Evolutionary conservation across 2,888 invertebrate genomes (phyloP), one percentile per base, ranked within the genome.

Genomic region (Horisme vitalbata): DNA sequence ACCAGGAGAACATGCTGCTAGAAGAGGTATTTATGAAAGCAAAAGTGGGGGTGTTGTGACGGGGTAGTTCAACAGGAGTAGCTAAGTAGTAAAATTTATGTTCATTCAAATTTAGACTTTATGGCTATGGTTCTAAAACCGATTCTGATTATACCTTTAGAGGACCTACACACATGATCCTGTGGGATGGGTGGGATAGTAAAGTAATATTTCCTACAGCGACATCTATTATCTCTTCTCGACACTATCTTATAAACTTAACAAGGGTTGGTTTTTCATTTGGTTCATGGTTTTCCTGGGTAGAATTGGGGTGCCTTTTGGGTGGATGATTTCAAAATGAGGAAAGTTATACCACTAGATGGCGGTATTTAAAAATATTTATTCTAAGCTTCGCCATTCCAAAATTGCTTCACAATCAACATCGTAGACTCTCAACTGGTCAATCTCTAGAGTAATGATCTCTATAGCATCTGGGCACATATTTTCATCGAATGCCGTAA

Each of bases 341-440:
- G 2, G 2, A 11, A 11, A 11, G 10, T 10, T 10, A 3, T 4
- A 4, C 9, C 32, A 15, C 21, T 37, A 55, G 55, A 52, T 52
- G 55, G 45, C 55, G 39, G 18, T 31, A 38, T 13, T 24, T 23
- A n/a, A 18, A 9, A 28, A 34, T 1, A 8, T 41, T 51, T 46
- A 32, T 49, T 39, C 52, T 10, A 84, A 65, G 52, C 83, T 81
- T 23, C 59, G 61, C 87, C 86, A 88, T 44, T 74, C 69, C 2
- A 79, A 37, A 0, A 71, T 62, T 21, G 52, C 9, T 47, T 81
- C 79, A 45, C 87, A 88, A 45, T 77, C 75, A 1, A 85, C 43
- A 23, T 87, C 85, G 20, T 84, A 83, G 11, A 48, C 62, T 13
- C 75, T 68, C 2, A 86, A 23, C 41, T 76, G 63, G 9, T 81